Base-by-base conservation (phyloP, 2,113 vertebrate genomes). In the Uria aalge region DNA sequence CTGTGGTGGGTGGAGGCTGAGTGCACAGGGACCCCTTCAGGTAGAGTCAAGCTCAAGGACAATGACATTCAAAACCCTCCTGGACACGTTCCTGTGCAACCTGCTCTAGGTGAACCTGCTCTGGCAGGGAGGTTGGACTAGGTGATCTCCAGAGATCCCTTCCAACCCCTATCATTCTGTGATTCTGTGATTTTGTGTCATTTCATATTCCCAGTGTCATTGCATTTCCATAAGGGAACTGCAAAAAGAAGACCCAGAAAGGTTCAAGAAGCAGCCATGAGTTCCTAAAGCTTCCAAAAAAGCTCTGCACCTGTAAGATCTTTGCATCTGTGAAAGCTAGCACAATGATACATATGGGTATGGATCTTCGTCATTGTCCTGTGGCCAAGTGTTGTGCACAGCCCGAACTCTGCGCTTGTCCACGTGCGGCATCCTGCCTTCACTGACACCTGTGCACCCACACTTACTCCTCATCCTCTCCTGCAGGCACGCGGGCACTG, bases 401-500 rank as follows among this genome's bases (percentile, higher is more conserved):
- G 36, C 36, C 40, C 0, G 0, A 53, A 18, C 21, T 66, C 68
- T 41, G 50, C 8, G 2, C 24, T 32, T 47, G 15, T 20, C 34
- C 63, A 5, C 15, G 15, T 4, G 10, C 77, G 40, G 19, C 48
- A 57, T 32, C 41, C 41, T 68, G 53, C 41, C 30, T 48, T 48
- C 75, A 12, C 26, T 19, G 32, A 27, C 10, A 36, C 43, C 24
- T 45, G 20, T 15, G 1, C 36, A 16, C 20, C 11, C 43, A 12
- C 24, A 1, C 6, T 24, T 32, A 14, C 34, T 67, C 59, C 63
- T 55, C 68, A 1, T 34, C 60, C 83, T 84, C 27, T 53, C 50
- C 56, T 27, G 26, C 32, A 41, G 23, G 7, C 12, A 3, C 1
- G 2, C 0, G 0, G 24, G 27, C 16, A 38, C 32, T 38, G 29